Percentiles rank a stretch among this genome's conserved stretches.
phyloP scores from a whole-genome alignment of 2,888 invertebrate species.

The Doris montereyensis region DNA sequence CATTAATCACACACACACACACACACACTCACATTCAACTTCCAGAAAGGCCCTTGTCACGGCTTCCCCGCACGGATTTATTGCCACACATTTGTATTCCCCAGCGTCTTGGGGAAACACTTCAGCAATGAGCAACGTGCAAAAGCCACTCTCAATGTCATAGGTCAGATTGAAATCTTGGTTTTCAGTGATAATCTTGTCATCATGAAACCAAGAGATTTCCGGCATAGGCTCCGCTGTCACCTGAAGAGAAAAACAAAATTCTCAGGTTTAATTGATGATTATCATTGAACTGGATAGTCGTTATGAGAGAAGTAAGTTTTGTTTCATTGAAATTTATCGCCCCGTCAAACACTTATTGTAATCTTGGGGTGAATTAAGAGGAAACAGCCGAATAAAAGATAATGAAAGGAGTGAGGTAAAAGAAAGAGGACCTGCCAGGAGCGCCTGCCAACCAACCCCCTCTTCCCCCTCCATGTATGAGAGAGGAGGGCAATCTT shows the following conservation, averaged over 20 bases:
- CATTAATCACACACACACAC: too few species aligned
- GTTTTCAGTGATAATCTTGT: slow-evolving; percentile 75
- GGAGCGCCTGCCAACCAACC: too few species aligned
- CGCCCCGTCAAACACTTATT: too few species aligned
- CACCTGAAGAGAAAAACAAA: too few species aligned
- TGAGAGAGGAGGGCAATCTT: too few species aligned
- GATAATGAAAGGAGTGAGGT: too few species aligned
- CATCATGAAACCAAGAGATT: slow-evolving; percentile 92
- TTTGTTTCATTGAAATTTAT: slow-evolving; percentile 79
- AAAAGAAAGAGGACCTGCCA: too few species aligned
- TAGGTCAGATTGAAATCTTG: slow-evolving; percentile 66
- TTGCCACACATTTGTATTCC: slow-evolving; percentile 95
- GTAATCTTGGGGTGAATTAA: too few species aligned
- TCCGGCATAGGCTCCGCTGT: slow-evolving; percentile 61
- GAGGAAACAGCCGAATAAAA: too few species aligned
- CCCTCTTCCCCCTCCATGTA: too few species aligned
- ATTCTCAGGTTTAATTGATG: slow-evolving; percentile 83
- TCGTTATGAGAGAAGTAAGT: slow-evolving; percentile 82
- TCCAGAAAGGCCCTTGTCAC: slow-evolving; percentile 79
- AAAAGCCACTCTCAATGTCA: slow-evolving; percentile 66
- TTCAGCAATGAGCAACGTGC: slow-evolving; percentile 91
- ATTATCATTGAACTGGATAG: slow-evolving; percentile 90
- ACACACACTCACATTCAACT: slow-evolving; percentile 71
- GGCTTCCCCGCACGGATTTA: slow-evolving; percentile 95
- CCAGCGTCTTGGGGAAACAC: slow-evolving; percentile 98